phyloP scores from a whole-genome alignment of 2,888 invertebrate genomes.

The Spilosoma lubricipeda region DNA sequence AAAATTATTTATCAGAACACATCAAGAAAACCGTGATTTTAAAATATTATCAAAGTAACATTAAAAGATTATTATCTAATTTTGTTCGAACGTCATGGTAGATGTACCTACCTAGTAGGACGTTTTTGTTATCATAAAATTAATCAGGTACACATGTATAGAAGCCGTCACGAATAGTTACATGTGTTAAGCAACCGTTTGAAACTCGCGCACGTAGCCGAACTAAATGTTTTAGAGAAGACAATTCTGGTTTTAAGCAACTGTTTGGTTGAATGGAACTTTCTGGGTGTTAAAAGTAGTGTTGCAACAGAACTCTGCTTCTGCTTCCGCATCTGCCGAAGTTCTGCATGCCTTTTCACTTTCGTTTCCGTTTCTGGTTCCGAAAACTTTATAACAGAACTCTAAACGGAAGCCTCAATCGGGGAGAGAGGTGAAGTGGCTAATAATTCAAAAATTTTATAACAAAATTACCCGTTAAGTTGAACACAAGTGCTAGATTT shows the following conservation, averaged over 20 bases:
- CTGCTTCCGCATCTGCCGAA: conserved; percentile 22
- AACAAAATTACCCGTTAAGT: too few relatives aligned
- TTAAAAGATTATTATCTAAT: conserved; percentile 36
- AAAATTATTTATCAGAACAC: background rate
- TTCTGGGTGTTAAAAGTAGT: too few relatives aligned
- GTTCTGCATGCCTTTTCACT: conserved; percentile 24
- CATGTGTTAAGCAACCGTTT: background rate
- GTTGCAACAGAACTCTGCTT: conserved; percentile 26
- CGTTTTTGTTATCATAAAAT: background rate
- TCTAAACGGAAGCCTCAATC: conserved; percentile 2
- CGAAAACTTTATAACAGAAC: conserved; percentile 29
- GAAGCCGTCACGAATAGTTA: background rate
- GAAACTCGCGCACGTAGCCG: background rate
- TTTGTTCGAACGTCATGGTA: background rate
- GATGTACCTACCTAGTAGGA: background rate
- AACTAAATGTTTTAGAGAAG: background rate
- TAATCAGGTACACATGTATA: background rate
- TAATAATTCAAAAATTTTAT: too few relatives aligned
- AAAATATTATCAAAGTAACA: conserved; percentile 54
- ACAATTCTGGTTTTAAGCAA: background rate
- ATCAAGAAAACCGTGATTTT: conserved; percentile 52
- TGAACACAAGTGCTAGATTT: too few relatives aligned
- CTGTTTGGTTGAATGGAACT: too few relatives aligned
- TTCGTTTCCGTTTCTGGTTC: conserved; percentile 31
- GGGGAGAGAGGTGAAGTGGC: too few relatives aligned